phyloP scores from a whole-genome alignment of 2,888 invertebrate genomes.

The Drosophila flavopinicola region DNA sequence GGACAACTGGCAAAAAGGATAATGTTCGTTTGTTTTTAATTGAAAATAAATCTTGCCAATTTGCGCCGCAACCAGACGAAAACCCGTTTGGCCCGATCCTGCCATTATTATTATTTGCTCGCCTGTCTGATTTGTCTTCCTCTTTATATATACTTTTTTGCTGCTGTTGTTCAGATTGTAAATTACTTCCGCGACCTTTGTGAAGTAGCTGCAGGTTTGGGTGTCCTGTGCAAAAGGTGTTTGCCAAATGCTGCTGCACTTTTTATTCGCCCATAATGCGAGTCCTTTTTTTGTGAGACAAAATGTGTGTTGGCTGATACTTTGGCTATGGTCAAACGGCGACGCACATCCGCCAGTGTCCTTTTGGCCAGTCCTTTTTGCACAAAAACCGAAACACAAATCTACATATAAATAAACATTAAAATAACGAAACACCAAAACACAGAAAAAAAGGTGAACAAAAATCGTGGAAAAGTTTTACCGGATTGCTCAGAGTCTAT shows the following conservation, averaged over 20 bases:
- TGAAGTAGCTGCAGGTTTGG: constrained; percentile 59
- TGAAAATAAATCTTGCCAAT: constrained; percentile 82
- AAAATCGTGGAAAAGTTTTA: constrained; percentile 28
- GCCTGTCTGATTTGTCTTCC: constrained; percentile 34
- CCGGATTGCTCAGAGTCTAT: constrained; percentile 16
- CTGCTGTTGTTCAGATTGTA: constrained; percentile 62
- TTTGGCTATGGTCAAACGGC: constrained; percentile 61
- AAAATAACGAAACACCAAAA: constrained; percentile 61
- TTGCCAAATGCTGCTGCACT: constrained; percentile 38
- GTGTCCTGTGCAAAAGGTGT: constrained; percentile 61
- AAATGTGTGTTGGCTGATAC: constrained; percentile 41
- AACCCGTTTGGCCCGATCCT: constrained; percentile 27
- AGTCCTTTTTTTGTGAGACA: constrained; percentile 60
- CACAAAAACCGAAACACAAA: constrained; percentile 55
- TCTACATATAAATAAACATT: constrained; percentile 82
- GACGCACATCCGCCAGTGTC: constrained; percentile 67
- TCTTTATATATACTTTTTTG: constrained; percentile 36
- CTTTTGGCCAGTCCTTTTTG: constrained; percentile 54
- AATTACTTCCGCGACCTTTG: constrained; percentile 82
- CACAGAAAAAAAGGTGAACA: constrained; percentile 27
- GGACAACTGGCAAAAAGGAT: constrained; percentile 46
- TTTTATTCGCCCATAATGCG: constrained; percentile 43
- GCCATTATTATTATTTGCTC: constrained; percentile 58
- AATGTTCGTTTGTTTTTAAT: constrained; percentile 75
- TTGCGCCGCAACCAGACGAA: constrained; percentile 63